Evolutionary conservation across 1,140 invertebrate species (phyloP).

Genomic region (Coelopa frigida): DNA sequence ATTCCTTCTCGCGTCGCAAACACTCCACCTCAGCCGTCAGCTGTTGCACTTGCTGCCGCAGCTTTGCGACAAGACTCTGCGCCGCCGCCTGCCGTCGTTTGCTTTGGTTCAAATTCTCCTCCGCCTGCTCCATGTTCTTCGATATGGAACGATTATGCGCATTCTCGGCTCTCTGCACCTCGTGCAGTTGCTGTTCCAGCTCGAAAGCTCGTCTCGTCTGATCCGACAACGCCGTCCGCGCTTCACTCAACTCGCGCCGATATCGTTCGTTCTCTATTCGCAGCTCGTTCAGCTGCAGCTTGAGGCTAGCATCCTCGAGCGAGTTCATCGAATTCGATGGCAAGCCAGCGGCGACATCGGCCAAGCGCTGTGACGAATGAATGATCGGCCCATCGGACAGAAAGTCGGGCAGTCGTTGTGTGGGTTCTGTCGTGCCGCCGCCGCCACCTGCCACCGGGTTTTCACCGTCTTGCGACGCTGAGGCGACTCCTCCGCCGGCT

Average conservation of each 20-base stretch:
- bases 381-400: conserved; percentile 63
- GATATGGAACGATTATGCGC: too few species aligned
- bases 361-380: conserved; percentile 45
- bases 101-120: conserved; percentile 52
- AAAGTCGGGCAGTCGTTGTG: conserved; percentile 57
- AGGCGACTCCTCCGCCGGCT: conserved; percentile 3
- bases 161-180: conserved; percentile 43
- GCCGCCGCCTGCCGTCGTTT: conserved; percentile 51
- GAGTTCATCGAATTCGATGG: conserved; percentile 37
- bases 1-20: conserved; percentile 45
- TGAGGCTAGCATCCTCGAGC: conserved; percentile 29
- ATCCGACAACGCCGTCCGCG: conserved; percentile 48
- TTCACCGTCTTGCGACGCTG: too few species aligned
- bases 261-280: conserved; percentile 53
- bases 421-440: conserved; percentile 5
- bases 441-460: conserved; percentile 4
- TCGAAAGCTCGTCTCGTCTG: conserved; percentile 47
- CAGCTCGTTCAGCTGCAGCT: conserved; percentile 36
- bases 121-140: conserved; percentile 52
- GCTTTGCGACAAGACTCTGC: conserved; percentile 48
- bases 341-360: conserved; percentile 45
- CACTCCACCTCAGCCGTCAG: conserved; percentile 46
- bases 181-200: conserved; percentile 51
- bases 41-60: conserved; percentile 53
- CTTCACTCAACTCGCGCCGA: conserved; percentile 49